phyloP scores from a whole-genome alignment of 2,888 invertebrate genomes.

The Syrphus vitripennis region DNA sequence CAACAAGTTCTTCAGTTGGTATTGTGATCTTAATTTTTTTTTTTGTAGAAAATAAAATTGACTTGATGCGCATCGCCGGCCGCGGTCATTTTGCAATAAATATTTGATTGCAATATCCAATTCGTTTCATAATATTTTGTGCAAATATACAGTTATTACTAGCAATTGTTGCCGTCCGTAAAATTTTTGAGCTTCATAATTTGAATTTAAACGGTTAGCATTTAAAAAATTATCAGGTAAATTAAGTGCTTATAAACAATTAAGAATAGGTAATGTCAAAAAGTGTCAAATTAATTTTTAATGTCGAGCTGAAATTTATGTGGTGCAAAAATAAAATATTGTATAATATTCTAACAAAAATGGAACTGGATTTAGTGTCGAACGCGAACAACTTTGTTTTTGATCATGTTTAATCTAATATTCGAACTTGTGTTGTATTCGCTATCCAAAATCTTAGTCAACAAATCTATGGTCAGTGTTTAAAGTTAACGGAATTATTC shows the following conservation, averaged over 20 bases:
- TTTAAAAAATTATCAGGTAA: background rate
- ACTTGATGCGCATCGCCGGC: background rate
- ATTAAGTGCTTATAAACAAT: background rate
- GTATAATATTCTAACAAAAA: too few relatives aligned
- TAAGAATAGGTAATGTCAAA: too few relatives aligned
- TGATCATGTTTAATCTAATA: too few relatives aligned
- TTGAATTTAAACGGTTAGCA: background rate
- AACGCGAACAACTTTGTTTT: too few relatives aligned
- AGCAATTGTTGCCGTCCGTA: background rate
- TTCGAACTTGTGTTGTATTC: too few relatives aligned
- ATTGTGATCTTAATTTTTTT: background rate
- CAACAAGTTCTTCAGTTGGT: background rate
- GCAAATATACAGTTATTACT: background rate
- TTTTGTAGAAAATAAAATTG: background rate
- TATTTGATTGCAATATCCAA: slow-evolving; percentile 17
- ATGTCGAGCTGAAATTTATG: too few relatives aligned
- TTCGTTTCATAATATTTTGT: background rate
- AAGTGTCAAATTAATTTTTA: background rate
- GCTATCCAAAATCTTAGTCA: too few relatives aligned
- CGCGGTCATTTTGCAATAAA: slow-evolving; percentile 5
- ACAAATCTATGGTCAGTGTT: too few relatives aligned
- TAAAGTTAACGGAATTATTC: too few relatives aligned
- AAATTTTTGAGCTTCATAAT: background rate
- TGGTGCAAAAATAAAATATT: too few relatives aligned
- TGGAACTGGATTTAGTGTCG: too few relatives aligned